phyloP scores from a whole-genome alignment of 2,888 invertebrate species.

The Eupithecia exiguata region DNA sequence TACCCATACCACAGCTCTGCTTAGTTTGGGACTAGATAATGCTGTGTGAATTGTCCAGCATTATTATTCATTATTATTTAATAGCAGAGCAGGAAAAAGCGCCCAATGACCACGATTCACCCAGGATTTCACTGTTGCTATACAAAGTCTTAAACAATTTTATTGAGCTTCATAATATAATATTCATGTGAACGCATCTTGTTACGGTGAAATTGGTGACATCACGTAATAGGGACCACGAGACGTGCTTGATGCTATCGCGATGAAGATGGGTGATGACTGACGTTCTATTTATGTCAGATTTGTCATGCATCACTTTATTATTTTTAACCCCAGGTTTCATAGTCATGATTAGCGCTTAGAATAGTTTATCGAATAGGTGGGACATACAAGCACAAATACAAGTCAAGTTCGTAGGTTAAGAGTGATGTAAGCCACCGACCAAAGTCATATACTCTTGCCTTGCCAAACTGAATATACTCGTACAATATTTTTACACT shows the following conservation, averaged over 20 bases:
- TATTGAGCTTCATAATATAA: conserved; percentile 50
- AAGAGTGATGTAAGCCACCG: neutral
- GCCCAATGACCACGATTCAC: neutral
- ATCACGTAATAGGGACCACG: conserved; percentile 68
- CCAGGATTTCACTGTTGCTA: neutral
- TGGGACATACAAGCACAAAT: neutral
- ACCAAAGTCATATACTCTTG: neutral
- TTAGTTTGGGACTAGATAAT: no score
- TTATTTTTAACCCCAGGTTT: conserved; percentile 1
- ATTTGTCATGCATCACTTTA: conserved; percentile 28
- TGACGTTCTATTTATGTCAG: conserved; percentile 40
- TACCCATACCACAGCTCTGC: no score
- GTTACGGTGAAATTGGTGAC: conserved; percentile 70
- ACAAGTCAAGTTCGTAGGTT: neutral
- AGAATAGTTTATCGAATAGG: conserved; percentile 2
- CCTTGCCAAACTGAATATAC: no score
- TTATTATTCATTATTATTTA: no score
- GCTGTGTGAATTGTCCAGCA: no score
- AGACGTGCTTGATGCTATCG: conserved; percentile 69
- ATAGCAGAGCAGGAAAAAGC: neutral
- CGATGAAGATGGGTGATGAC: conserved; percentile 59
- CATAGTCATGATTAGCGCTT: neutral
- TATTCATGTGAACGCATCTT: conserved; percentile 79
- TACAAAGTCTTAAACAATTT: conserved; percentile 13
- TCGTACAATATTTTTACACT: no score